phyloP scores from a whole-genome alignment of 2,888 invertebrate genomes.

The Drosophila diplacantha region DNA sequence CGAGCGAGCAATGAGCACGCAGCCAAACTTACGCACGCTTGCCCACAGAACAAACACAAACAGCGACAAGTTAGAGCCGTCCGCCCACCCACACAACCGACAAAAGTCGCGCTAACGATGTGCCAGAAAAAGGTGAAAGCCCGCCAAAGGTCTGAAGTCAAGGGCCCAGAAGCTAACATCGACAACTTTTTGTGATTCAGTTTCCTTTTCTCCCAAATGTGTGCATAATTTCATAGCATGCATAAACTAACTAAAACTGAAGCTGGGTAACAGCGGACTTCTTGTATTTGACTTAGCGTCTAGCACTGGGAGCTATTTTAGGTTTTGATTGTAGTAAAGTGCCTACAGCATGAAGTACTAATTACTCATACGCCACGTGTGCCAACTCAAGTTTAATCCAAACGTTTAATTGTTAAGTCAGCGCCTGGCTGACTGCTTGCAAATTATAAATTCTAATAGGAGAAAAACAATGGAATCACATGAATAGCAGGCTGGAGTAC shows the following conservation, averaged over 20 bases:
- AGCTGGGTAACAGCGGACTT: background rate
- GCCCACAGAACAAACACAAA: constrained; percentile 22
- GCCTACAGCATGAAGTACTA: background rate
- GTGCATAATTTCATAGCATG: constrained; percentile 1
- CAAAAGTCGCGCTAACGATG: constrained; percentile 35
- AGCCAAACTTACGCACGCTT: constrained; percentile 50
- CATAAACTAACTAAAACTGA: background rate
- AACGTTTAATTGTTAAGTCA: background rate
- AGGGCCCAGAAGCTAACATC: constrained; percentile 1
- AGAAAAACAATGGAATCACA: background rate
- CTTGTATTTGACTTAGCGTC: constrained; percentile 1
- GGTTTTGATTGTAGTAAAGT: no score
- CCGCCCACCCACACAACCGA: constrained; percentile 33
- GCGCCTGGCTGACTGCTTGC: background rate
- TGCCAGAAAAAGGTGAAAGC: constrained; percentile 19
- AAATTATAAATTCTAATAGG: background rate
- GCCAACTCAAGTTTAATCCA: background rate
- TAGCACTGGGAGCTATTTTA: background rate
- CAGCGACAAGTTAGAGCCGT: constrained; percentile 19
- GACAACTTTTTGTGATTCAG: constrained; percentile 11
- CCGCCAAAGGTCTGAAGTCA: constrained; percentile 12
- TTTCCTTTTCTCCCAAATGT: background rate
- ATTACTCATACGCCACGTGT: constrained; percentile 5
- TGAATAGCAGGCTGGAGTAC: no score
- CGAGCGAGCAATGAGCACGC: constrained; percentile 50